A percentile compares a stretch with the other conserved stretches of the same genome.
Evolutionary conservation across 37 sponge, comb jelly and placozoan genomes (phyloP).

Genomic region (Eunapius fragilis): DNA sequence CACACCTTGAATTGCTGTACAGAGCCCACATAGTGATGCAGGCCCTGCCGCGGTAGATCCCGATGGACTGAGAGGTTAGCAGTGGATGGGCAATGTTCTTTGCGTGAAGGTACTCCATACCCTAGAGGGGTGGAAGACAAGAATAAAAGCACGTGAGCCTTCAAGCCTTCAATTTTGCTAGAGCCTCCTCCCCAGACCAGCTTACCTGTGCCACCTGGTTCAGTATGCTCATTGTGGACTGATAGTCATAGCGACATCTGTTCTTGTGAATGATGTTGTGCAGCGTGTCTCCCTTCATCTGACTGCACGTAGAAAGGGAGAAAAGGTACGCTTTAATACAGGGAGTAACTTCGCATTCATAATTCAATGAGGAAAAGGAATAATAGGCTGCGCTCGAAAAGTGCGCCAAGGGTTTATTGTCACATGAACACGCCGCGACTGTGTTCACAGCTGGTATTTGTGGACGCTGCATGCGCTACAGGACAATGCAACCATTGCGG

Average conservation of each 20-base stretch:
- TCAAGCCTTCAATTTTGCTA: too few species aligned
- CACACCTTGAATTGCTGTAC: background rate
- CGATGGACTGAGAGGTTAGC: slow-evolving; percentile 50
- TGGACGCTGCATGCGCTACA: background rate
- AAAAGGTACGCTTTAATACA: too few species aligned
- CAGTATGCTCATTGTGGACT: slow-evolving; percentile 36
- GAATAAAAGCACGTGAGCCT: background rate
- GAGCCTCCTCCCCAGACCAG: background rate
- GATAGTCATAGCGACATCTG: slow-evolving; percentile 28
- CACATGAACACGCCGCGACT: background rate
- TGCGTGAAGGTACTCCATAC: slow-evolving; percentile 68
- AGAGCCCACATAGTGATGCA: slow-evolving; percentile 58
- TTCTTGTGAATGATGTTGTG: slow-evolving; percentile 47
- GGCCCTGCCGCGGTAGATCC: slow-evolving; percentile 47
- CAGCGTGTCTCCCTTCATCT: slow-evolving; percentile 52
- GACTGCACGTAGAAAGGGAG: slow-evolving; percentile 14
- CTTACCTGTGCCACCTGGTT: slow-evolving; percentile 66
- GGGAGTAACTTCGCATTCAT: too few species aligned
- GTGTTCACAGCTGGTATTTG: background rate
- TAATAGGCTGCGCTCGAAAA: too few species aligned
- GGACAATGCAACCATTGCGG: background rate
- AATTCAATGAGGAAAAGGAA: too few species aligned
- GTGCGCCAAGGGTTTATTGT: background rate
- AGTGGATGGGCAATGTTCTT: slow-evolving; percentile 55
- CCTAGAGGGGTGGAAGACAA: slow-evolving; percentile 36